Evolutionary conservation across 2,113 vertebrate genomes (phyloP), one percentile per base, ranked within the genome.

Genomic region (Epinephelus cyanopodus): DNA sequence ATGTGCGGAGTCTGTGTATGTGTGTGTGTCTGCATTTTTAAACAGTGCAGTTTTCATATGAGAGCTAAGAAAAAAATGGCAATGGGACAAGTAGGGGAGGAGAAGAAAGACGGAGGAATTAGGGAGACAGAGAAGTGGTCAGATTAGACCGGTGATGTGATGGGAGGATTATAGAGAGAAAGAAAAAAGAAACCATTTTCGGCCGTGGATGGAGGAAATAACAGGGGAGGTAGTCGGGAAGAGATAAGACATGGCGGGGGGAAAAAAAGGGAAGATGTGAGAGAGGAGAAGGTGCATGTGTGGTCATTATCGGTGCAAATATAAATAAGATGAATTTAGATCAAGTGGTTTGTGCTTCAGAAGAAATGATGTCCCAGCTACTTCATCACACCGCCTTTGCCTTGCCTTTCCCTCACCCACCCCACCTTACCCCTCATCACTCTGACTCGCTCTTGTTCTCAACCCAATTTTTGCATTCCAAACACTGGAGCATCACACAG

Each of bases 81-180:
- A 62, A 17, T 23, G 39, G 13, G 62, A 74, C 21, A 77, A 74
- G 45, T 10, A 72, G 48, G 27, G 33, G 50, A 54, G 60, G 39
- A 67, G 29, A 61, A 75, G 70, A 63, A 77, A 79, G 56, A 27
- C 25, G 2, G 63, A 67, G 47, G 70, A 84, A 74, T 80, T 71
- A 74, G 64, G 56, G 79, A 81, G 77, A 48, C 67, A 74, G 62
- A 68, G 63, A 79, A 85, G 52, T 60, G 37, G 61, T 79, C 66
- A 83, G 71, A 89, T 88, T 81, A 77, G 13, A 85, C 39, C 5
- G 7, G 33, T 47, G 71, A 85, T 87, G 60, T 70, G 77, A 81
- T 85, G 14, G 39, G 27, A 83, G 71, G 56, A 75, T 88, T 78
- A 56, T 47, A 21, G 53, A 58, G 61, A 60, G 66, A 64, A 63